Conservation (phyloP, 35 echinoderm and acorn worm genomes). For the Lytechinus pictus region DNA sequence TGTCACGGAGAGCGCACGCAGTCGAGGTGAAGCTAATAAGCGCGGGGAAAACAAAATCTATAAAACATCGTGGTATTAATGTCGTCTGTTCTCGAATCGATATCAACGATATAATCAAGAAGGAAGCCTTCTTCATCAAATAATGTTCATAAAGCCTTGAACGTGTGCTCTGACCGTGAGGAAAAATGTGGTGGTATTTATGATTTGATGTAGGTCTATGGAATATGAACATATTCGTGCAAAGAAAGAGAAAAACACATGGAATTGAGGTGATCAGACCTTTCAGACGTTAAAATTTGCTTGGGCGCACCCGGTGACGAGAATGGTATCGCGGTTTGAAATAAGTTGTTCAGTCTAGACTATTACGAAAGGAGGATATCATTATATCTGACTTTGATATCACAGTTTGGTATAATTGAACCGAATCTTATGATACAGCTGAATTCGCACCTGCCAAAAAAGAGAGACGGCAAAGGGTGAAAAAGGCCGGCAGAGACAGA, state of each 20-base stretch:
- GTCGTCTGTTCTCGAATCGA: not conserved
- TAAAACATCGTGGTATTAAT: conserved; percentile 8
- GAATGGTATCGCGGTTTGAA: not conserved
- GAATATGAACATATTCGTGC: not conserved
- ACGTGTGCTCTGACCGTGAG: not conserved
- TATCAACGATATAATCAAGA: not conserved
- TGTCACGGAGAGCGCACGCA: not conserved
- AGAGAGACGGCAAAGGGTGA: too few species aligned
- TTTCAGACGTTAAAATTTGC: not conserved
- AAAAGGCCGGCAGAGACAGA: too few species aligned
- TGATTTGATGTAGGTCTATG: not conserved
- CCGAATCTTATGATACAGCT: too few species aligned
- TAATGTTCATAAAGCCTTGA: not conserved
- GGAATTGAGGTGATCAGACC: too few species aligned
- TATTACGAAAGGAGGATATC: too few species aligned
- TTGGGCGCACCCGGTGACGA: too few species aligned
- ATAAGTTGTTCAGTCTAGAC: too few species aligned
- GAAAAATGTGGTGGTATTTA: not conserved
- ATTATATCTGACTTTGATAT: too few species aligned
- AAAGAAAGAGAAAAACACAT: too few species aligned
- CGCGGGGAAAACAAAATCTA: not conserved
- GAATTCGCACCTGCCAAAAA: too few species aligned
- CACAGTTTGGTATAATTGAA: too few species aligned
- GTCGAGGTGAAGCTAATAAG: not conserved
- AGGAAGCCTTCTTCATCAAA: not conserved